phyloP scores from a whole-genome alignment of 2,797 vertebrate genomes.

The Pipistrellus pygmaeus region DNA sequence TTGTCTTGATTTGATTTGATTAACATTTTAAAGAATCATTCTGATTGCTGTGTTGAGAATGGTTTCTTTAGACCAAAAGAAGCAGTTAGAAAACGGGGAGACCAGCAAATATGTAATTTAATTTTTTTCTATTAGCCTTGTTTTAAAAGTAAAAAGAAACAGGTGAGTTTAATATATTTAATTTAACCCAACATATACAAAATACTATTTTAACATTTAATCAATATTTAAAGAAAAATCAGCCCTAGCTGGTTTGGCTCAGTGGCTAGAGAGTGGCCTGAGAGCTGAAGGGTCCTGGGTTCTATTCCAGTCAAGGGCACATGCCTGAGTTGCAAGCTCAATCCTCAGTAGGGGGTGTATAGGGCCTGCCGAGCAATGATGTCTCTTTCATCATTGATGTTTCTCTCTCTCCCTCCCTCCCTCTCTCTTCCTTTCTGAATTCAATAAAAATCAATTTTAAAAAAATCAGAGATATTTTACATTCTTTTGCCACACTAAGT shows the following conservation, averaged over 20 bases:
- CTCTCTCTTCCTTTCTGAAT: too few relatives aligned
- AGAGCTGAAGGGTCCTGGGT: background rate
- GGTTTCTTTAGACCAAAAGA: background rate
- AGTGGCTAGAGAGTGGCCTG: background rate
- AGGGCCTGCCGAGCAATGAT: too few relatives aligned
- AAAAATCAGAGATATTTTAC: background rate
- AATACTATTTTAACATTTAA: slow-evolving; percentile 38
- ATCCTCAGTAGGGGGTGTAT: too few relatives aligned
- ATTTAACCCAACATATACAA: slow-evolving; percentile 44
- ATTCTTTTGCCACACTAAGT: background rate
- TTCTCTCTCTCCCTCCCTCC: too few relatives aligned
- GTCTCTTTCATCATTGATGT: too few relatives aligned
- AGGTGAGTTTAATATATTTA: slow-evolving; percentile 1
- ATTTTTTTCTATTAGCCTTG: background rate
- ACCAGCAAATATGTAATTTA: background rate
- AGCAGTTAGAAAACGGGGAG: background rate
- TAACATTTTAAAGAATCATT: slow-evolving; percentile 2
- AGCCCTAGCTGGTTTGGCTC: background rate
- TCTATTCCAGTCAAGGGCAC: too few relatives aligned
- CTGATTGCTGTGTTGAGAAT: background rate
- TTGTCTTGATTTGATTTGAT: background rate
- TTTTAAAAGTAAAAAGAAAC: slow-evolving; percentile 19
- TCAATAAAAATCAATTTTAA: too few relatives aligned
- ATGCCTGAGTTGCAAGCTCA: too few relatives aligned
- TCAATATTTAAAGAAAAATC: background rate